Evolutionary conservation across 2,113 vertebrate species (phyloP), one percentile per base, ranked within the genome.

Genomic region (Seriola quinqueradiata): DNA sequence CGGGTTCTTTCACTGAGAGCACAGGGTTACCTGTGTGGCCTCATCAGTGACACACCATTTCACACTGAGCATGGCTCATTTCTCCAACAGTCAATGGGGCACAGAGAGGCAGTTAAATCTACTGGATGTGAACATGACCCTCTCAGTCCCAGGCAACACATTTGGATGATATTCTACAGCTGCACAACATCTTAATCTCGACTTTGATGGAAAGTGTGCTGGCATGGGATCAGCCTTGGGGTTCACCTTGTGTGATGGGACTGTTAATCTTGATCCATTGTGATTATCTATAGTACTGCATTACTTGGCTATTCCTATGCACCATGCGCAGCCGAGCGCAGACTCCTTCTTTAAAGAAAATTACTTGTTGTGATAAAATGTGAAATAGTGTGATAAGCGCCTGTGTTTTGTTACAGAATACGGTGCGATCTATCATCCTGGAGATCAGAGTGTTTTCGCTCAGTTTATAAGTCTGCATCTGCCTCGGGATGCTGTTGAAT

Each of bases 41-140:
- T 84, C 81, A 91, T 91, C 86, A 87, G 86, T 81, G 85, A 87
- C 70, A 87, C 54, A 10, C 72, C 86, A 89, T 91, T 92, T 87
- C 86, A 87, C 89, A 44, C 36, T 17, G 50, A 86, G 57, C 81
- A 89, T 1, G 85, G 70, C 85, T 88, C 90, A 89, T 87, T 92
- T 86, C 82, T 75, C 75, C 82, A 23, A 36, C 76, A 87, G 83
- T 54, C 83, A 77, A 75, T 50, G 80, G 57, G 67, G 42, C 64
- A 67, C 61, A 17, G 48, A 64, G 77, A 80, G 70, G 55, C 58
- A 36, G 66, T 79, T 78, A 65, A 82, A 84, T 75, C 65, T 61
- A 59, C 52, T 21, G 21, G 46, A 83, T 66, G 66, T 84, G 84
- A 77, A 85, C 65, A 74, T 61, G 68, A 74, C 65, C 61, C 46